A percentile compares a stretch with the other conserved stretches of the same genome.
Conservation (phyloP, 2,888 invertebrate species). For the Laothoe populi region DNA sequence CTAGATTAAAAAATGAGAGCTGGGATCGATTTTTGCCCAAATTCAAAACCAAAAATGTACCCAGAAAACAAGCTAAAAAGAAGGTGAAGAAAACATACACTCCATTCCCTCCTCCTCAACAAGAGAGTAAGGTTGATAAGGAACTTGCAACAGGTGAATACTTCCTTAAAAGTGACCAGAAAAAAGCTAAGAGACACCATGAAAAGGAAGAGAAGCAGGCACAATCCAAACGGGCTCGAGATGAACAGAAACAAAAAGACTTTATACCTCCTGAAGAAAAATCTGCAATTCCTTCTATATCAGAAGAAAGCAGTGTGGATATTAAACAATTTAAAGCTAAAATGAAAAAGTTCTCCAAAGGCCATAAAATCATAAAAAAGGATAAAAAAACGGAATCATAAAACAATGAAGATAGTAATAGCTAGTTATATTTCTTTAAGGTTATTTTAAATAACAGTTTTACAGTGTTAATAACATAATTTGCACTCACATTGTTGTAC, state of each 20-base stretch:
- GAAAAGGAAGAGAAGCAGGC: slow-evolving; percentile 92
- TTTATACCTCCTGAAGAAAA: slow-evolving; percentile 92
- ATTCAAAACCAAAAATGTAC: slow-evolving; percentile 94
- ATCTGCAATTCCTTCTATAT: slow-evolving; percentile 43
- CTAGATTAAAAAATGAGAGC: slow-evolving; percentile 94
- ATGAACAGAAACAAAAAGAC: slow-evolving; percentile 91
- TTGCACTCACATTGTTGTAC: too few relatives aligned
- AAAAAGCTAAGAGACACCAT: slow-evolving; percentile 88
- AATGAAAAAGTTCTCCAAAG: slow-evolving; percentile 87
- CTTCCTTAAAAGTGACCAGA: slow-evolving; percentile 95
- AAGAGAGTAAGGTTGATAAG: slow-evolving; percentile 96
- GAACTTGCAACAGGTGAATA: slow-evolving; percentile 98
- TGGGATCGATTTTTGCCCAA: slow-evolving; percentile 99
- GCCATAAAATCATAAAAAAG: slow-evolving; percentile 57
- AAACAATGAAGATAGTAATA: background rate
- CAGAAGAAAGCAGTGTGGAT: slow-evolving; percentile 80
- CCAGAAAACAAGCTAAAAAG: slow-evolving; percentile 94
- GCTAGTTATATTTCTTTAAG: too few relatives aligned
- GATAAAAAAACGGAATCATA: slow-evolving; percentile 2
- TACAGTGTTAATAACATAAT: too few relatives aligned
- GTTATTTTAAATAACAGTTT: too few relatives aligned
- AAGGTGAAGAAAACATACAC: slow-evolving; percentile 97
- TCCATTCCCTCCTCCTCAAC: slow-evolving; percentile 98
- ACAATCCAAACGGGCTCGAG: slow-evolving; percentile 88
- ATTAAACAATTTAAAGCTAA: slow-evolving; percentile 90